Percentiles rank a stretch among this genome's conserved stretches.
These are phyloP conservation scores for Scomber japonicus DNA, from an alignment of 2,113 vertebrate genomes.

Conservation along the genomic window DNA sequence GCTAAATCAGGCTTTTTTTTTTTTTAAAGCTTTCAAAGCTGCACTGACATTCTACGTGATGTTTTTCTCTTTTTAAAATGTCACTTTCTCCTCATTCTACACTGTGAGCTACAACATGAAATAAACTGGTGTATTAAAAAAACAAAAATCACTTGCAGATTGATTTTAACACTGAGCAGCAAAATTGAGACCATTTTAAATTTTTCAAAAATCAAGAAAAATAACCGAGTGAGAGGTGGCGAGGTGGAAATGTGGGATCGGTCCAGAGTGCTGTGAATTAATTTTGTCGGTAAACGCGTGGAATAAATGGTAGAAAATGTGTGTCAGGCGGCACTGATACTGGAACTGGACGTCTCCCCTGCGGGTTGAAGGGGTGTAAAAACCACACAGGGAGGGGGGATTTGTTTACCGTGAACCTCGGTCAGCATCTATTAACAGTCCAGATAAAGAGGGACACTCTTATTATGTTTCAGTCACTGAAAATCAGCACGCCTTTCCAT, in stretches of 20 bases:
- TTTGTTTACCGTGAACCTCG: constrained; percentile 27
- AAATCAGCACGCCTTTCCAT: constrained; percentile 32
- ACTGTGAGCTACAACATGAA: neutral
- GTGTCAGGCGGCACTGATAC: neutral
- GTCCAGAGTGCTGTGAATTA: neutral
- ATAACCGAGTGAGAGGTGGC: neutral
- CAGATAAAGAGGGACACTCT: neutral
- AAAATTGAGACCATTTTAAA: neutral
- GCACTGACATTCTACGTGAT: constrained; percentile 31
- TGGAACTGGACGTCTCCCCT: neutral
- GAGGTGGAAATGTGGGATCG: constrained; percentile 18
- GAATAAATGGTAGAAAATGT: neutral
- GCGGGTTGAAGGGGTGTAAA: constrained; percentile 3
- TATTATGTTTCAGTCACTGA: constrained; percentile 1
- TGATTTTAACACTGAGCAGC: neutral
- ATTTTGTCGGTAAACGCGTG: neutral
- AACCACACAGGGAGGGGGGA: neutral
- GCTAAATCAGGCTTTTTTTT: neutral
- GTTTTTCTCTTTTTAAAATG: constrained; percentile 44
- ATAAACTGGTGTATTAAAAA: neutral
- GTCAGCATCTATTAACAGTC: constrained; percentile 29
- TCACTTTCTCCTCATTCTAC: neutral
- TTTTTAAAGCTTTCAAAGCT: constrained; percentile 2
- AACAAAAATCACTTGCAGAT: constrained; percentile 20
- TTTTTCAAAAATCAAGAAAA: neutral